phyloP scores from a whole-genome alignment of 1,140 invertebrate genomes.

The Drosophila kikkawai region DNA sequence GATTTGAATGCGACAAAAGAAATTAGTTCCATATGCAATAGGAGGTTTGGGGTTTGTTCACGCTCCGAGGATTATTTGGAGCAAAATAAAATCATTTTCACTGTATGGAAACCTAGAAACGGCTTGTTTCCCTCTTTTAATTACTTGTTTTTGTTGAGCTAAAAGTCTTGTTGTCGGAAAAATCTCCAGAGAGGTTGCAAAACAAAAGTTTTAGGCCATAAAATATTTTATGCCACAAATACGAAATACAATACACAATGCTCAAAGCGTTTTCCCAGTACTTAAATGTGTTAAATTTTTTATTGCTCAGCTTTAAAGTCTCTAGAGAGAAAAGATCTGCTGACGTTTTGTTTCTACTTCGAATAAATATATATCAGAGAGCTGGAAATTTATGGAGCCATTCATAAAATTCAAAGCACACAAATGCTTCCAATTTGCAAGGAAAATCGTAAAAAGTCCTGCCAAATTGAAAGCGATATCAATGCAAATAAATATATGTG shows the following conservation, averaged over 20 bases:
- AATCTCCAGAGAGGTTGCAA: constrained; percentile 7
- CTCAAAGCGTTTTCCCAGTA: background rate
- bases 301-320: constrained; percentile 13
- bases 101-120: background rate
- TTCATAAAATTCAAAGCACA: constrained; percentile 8
- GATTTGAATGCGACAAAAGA: constrained; percentile 55
- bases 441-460: constrained; percentile 5
- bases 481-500: constrained; percentile 4
- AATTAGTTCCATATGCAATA: constrained; percentile 24
- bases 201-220: constrained; percentile 2
- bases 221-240: constrained; percentile 18
- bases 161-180: constrained; percentile 5
- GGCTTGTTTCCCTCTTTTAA: constrained; percentile 21
- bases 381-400: constrained; percentile 6
- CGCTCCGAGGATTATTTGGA: constrained; percentile 24
- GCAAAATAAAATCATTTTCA: constrained; percentile 27
- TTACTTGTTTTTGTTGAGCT: constrained; percentile 3
- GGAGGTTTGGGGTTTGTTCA: background rate
- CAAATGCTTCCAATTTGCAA: constrained; percentile 13
- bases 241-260: constrained; percentile 2
- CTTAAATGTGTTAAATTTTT: constrained; percentile 14
- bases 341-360: constrained; percentile 2
- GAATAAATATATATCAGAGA: background rate
- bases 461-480: constrained; percentile 14
- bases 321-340: background rate